These are phyloP conservation scores for Mesorhabditis belari DNA, from an alignment of 2,888 invertebrate species.

Conservation along the genomic window DNA sequence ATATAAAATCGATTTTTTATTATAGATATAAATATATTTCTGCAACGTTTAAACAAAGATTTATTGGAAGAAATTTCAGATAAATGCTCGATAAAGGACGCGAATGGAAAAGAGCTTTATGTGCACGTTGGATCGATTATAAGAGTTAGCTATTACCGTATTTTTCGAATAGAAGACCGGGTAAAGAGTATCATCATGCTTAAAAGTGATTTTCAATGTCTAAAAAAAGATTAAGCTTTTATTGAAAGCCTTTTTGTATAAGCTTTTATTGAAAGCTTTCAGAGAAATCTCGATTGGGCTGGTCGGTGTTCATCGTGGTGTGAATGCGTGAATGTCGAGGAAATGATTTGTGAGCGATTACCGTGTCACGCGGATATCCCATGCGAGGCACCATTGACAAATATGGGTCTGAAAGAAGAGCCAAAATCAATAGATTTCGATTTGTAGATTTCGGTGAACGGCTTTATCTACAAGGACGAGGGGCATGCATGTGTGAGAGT, in stretches of 20 bases:
- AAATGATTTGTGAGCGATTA: constrained; percentile 32
- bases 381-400: constrained; percentile 37
- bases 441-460: constrained; percentile 44
- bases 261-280: neutral
- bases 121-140: constrained; percentile 23
- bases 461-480: constrained; percentile 43
- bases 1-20: neutral
- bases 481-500: constrained; percentile 46
- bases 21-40: neutral
- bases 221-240: neutral
- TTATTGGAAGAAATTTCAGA: constrained; percentile 12
- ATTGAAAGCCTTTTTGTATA: neutral
- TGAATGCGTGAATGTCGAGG: constrained; percentile 35
- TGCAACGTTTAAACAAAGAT: too few relatives aligned
- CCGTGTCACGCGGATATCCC: constrained; percentile 33
- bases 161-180: too few relatives aligned
- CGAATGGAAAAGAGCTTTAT: constrained; percentile 23
- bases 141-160: constrained; percentile 10
- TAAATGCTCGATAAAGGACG: constrained; percentile 22
- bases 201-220: neutral
- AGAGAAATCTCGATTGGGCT: constrained; percentile 38
- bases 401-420: constrained; percentile 20
- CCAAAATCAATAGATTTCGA: neutral
- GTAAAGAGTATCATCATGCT: too few relatives aligned
- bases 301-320: constrained; percentile 49